Percentiles rank a stretch among this genome's conserved stretches.
These are phyloP conservation scores for Eulemur rubriventer DNA, from an alignment of 2,797 vertebrate genomes.

Conservation along the genomic window DNA sequence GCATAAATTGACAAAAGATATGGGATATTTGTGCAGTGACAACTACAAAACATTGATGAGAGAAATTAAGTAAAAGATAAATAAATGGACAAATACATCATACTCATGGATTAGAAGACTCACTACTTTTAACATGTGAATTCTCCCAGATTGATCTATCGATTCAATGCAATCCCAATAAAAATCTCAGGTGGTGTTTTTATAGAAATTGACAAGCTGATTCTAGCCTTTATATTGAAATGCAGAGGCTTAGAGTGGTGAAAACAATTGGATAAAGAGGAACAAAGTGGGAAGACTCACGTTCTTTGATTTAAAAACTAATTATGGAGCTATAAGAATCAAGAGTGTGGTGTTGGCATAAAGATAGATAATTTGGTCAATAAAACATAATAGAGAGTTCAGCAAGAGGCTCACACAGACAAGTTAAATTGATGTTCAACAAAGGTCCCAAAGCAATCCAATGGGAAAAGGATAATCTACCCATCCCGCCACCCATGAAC, in stretches of 20 bases:
- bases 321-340: not conserved
- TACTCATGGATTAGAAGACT: not conserved
- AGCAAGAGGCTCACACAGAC: not conserved
- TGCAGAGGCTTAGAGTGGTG: not conserved
- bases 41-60: not conserved
- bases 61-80: not conserved
- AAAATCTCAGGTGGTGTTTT: not conserved
- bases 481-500: not conserved
- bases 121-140: not conserved
- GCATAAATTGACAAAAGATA: not conserved
- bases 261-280: not conserved
- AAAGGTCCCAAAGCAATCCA: not conserved
- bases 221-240: not conserved
- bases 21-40: not conserved
- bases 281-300: not conserved
- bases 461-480: not conserved
- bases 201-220: not conserved
- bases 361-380: not conserved
- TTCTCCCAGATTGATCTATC: not conserved
- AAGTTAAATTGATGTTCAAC: not conserved
- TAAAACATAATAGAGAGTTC: not conserved
- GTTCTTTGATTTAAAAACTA: not conserved
- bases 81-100: not conserved
- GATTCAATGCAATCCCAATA: not conserved
- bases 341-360: not conserved